Base-by-base conservation (phyloP, 2,113 vertebrate species). In the Phodopus roborovskii region DNA sequence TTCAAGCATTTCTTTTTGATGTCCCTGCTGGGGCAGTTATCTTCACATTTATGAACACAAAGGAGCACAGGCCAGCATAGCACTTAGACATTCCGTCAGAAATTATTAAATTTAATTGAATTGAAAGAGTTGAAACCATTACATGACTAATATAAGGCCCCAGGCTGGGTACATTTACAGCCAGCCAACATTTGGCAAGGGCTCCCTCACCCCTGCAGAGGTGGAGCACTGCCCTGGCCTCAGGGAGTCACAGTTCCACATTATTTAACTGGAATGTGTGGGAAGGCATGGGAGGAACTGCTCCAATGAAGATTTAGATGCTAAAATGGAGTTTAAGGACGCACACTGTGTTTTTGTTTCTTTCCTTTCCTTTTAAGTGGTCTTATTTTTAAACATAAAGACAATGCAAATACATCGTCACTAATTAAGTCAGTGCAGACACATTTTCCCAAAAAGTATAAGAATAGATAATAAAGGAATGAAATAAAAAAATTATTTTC, bases 31-130 rank as follows among this genome's bases (percentile, higher is more conserved):
- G 60, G 75, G n/a, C 26, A 70, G 70, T 97, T 92, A 96, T 53
- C 33, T 85, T 58, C n/a, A 91, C 20, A 45, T 94, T 96, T 92
- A 30, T 83, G 77, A 89, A 89, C 71, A 53, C 19, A 93, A 96
- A 95, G 30, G 71, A n/a, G 62, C 48, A 85, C 0, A 19, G 68
- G 36, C 45, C 78, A 94, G 92, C 56, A 60, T 3, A 91, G 48
- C 50, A 71, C 78, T 95, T 89, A 83, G 82, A 88, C 70, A 78
- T 82, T 96, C 73, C 95, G 95, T 92, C 95, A 97, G 70, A 96
- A 94, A 70, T 92, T 96, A 96, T 95, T 97, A 96, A 86, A 94
- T 95, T 96, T 97, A 97, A 97, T 97, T 97, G 70, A 95, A 96
- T 95, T 94, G 78, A 95, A 96, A 95, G 42, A 94, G 26, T 78